Evolutionary conservation across 2,888 invertebrate genomes (phyloP), one percentile per base, ranked within the genome.

Genomic region (Ectobius pallidus): DNA sequence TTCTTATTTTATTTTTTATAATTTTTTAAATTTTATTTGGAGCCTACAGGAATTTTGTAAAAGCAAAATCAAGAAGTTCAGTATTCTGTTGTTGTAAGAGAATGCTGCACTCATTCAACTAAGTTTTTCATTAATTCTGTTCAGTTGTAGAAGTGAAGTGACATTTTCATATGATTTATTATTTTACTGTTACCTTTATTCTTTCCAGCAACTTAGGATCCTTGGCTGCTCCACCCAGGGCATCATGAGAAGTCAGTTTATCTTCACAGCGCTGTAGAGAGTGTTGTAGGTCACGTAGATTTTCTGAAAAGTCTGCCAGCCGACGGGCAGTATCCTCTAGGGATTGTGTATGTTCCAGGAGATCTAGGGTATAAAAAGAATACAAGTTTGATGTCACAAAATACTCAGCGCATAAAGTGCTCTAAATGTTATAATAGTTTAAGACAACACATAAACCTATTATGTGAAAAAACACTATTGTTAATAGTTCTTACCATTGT

Each of bases 201-300:
- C 94, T 91, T 73, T 95, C 96, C 74, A 93, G 85, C 70, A 95
- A 87, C 83, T 93, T 93, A 16, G 93, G 91, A 82, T 97, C 97
- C 75, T 90, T 89, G 1, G 92, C 91, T 76, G 93, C 88, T 81
- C 90, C 87, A 78, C 93, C 86, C 69, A 91, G 82, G 78, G 91
- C 87, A 86, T 92, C 92, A 78, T 91, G 91, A 3, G 90, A 88
- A 20, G 90, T 90, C 46, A 94, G 83, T 76, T 93, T 90, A 83
- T 97, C 96, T 84, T 97, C 96, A 82, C 95, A 94, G 73, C 96
- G 89, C 79, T 93, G 91, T 73, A 97, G 86, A 3, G 92, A 90
- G 74, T 95, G 92, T 77, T 92, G 92, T n/a, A 96, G 87, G 71
- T 94, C 95, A 44, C 95, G 88, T 16, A 94, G 85, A 74, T 91